These are phyloP conservation scores for Ciconia boyciana DNA, from an alignment of 2,113 vertebrate genomes.

Conservation along the genomic window DNA sequence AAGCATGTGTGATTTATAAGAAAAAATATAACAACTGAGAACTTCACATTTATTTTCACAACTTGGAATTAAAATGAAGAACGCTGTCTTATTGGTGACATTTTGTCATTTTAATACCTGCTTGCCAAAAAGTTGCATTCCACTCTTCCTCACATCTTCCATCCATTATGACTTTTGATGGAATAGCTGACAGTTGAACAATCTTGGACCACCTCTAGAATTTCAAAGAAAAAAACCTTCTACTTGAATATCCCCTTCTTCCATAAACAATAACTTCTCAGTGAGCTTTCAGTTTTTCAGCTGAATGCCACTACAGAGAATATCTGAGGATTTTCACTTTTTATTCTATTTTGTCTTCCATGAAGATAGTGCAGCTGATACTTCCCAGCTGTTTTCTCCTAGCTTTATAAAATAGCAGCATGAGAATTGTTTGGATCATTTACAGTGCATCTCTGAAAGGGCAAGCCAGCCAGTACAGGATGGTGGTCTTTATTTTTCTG, in stretches of 20 bases:
- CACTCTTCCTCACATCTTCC: neutral
- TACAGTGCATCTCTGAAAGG: neutral
- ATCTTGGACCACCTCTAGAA: neutral
- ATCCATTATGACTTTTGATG: neutral
- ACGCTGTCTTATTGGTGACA: neutral
- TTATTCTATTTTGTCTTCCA: neutral
- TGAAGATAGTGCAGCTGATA: neutral
- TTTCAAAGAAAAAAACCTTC: neutral
- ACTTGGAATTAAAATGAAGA: neutral
- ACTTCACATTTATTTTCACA: neutral
- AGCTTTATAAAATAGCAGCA: neutral
- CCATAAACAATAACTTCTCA: neutral
- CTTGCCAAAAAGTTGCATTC: neutral
- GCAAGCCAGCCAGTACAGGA: neutral
- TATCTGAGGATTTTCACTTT: neutral
- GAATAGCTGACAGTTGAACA: neutral
- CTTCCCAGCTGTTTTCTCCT: neutral
- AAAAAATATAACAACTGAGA: neutral
- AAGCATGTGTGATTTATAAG: neutral
- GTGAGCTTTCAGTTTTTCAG: neutral
- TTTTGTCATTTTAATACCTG: conserved; percentile 24
- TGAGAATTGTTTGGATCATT: neutral
- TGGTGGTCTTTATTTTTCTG: neutral
- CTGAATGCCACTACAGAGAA: neutral
- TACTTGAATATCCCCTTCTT: neutral